phyloP scores from a whole-genome alignment of 1,140 invertebrate genomes.

The Antheraea pernyi region DNA sequence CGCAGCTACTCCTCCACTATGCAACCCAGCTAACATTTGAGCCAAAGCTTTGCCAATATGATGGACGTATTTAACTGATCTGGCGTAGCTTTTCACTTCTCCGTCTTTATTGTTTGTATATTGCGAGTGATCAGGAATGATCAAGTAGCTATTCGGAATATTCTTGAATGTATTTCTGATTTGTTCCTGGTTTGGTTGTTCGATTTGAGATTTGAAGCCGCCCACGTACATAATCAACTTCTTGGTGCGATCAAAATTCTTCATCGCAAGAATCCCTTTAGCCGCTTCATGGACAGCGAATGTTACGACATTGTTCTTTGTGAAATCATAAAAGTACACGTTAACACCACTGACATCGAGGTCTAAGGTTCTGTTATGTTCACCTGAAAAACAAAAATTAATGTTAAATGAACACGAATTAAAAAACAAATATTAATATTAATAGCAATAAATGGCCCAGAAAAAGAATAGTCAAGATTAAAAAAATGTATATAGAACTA shows the following conservation, averaged over 20 bases:
- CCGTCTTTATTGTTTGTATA: slow-evolving; percentile 65
- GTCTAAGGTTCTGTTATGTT: slow-evolving; percentile 45
- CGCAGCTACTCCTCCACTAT: slow-evolving; percentile 48
- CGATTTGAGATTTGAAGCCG: slow-evolving; percentile 65
- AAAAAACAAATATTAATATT: too few relatives aligned
- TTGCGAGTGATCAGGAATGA: slow-evolving; percentile 65
- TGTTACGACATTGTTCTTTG: slow-evolving; percentile 31
- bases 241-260: slow-evolving; percentile 51
- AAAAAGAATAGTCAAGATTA: too few relatives aligned
- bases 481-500: too few relatives aligned
- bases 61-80: slow-evolving; percentile 24
- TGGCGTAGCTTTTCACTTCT: slow-evolving; percentile 60
- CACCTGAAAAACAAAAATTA: slow-evolving; percentile 40
- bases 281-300: too few relatives aligned
- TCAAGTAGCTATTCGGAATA: slow-evolving; percentile 58
- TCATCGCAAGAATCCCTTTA: too few relatives aligned
- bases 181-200: slow-evolving; percentile 53
- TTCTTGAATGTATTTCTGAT: slow-evolving; percentile 55
- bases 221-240: slow-evolving; percentile 66
- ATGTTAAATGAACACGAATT: too few relatives aligned
- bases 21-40: slow-evolving; percentile 47
- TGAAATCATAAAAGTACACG: slow-evolving; percentile 58
- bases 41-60: slow-evolving; percentile 66
- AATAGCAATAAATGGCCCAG: too few relatives aligned
- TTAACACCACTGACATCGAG: slow-evolving; percentile 33